Evolutionary conservation across 2,797 vertebrate genomes (phyloP).

Genomic region (Ibycter americanus): DNA sequence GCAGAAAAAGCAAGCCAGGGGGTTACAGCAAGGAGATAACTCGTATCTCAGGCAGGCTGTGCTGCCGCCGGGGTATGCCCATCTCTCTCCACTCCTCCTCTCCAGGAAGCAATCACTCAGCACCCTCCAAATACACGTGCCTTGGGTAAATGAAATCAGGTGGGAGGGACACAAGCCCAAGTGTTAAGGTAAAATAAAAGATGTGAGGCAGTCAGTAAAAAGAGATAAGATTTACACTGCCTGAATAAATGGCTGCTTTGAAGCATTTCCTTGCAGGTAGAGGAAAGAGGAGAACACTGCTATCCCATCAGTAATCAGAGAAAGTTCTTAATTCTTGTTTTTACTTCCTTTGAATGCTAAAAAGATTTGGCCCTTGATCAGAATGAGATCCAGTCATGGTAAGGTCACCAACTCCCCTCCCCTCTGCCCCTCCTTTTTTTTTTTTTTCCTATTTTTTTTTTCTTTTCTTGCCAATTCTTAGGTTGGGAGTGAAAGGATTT

Average conservation of each 20-base stretch:
- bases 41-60: rapidly evolving
- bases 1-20: background rate
- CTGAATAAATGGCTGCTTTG: conserved; percentile 38
- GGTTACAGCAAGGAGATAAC: background rate
- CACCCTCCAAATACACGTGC: background rate
- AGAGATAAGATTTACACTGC: background rate
- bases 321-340: conserved; percentile 48
- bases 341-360: conserved; percentile 35
- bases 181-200: conserved; percentile 16
- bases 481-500: background rate
- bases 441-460: background rate
- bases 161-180: background rate
- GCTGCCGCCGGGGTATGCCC: background rate
- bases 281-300: background rate
- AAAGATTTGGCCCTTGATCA: conserved; percentile 12
- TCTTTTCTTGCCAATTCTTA: background rate
- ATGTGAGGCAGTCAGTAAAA: background rate
- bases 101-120: background rate
- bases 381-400: conserved; percentile 19
- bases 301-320: conserved; percentile 28
- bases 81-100: background rate
- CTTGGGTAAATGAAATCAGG: background rate
- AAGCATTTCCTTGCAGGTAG: conserved; percentile 16
- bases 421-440: background rate
- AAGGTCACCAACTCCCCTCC: background rate